Percentiles rank a stretch among this genome's conserved stretches.
Evolutionary conservation across 2,888 invertebrate species (phyloP).

Genomic region (Diploptera punctata): DNA sequence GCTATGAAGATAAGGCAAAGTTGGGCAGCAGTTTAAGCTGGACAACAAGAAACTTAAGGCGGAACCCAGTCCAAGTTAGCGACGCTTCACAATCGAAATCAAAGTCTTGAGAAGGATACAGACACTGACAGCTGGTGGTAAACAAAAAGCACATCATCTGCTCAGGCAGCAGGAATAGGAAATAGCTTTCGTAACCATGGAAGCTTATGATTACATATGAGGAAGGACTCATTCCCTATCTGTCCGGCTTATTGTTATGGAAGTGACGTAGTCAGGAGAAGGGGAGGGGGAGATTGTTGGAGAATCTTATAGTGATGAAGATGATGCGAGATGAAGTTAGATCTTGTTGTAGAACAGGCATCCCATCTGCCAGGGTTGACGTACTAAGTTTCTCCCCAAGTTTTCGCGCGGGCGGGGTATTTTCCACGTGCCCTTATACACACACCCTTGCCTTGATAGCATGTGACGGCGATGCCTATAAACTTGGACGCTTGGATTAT

Average conservation of each 20-base stretch:
- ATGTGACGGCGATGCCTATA: constrained; percentile 15
- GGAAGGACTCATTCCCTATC: constrained; percentile 3
- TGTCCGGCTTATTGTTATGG: constrained; percentile 32
- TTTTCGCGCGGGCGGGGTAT: constrained; percentile 9
- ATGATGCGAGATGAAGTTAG: constrained; percentile 20
- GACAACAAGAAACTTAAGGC: constrained; percentile 24
- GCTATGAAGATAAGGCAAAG: constrained; percentile 15
- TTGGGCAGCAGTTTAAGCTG: constrained; percentile 10
- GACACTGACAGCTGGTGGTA: constrained; percentile 10
- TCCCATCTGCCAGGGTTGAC: constrained; percentile 12
- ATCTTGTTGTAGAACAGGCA: constrained; percentile 20
- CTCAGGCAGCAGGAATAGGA: constrained; percentile 13
- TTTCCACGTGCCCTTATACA: constrained; percentile 24
- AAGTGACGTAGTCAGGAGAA: constrained; percentile 5
- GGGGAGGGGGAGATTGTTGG: constrained; percentile 9
- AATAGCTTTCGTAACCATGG: constrained; percentile 15
- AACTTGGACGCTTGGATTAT: constrained; percentile 22
- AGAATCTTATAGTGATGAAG: constrained; percentile 14
- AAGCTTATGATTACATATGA: constrained; percentile 18
- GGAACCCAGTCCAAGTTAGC: constrained; percentile 16
- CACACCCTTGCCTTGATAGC: constrained; percentile 4
- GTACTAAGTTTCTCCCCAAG: constrained; percentile 18
- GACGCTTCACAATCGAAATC: constrained; percentile 21
- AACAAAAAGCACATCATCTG: constrained; percentile 21
- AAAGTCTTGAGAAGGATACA: constrained; percentile 23